A percentile compares a stretch with the other conserved stretches of the same genome.
These are phyloP conservation scores for Craterocephalus amniculus DNA, from an alignment of 2,797 vertebrate species.

Conservation along the genomic window DNA sequence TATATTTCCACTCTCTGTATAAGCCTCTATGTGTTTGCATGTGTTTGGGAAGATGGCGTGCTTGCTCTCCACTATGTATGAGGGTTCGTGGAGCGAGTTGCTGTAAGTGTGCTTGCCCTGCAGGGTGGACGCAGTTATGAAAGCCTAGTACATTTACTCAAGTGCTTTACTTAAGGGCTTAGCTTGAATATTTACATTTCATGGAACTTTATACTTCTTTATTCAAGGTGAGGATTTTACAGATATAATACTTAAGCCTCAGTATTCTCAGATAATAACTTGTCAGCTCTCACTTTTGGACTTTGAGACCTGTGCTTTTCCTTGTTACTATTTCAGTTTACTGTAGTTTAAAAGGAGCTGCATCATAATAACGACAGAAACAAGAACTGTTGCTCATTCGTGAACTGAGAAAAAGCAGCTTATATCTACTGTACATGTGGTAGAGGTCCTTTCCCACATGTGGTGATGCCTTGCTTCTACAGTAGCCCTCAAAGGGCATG, in stretches of 20 bases:
- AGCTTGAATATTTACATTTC: background rate
- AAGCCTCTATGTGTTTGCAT: slow-evolving; percentile 25
- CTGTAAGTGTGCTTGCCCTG: background rate
- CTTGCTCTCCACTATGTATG: background rate
- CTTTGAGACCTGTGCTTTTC: background rate
- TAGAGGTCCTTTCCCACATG: too few species aligned
- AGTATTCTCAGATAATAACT: background rate
- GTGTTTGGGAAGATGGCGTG: slow-evolving; percentile 1
- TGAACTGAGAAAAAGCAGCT: too few species aligned
- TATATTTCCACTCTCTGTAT: slow-evolving; percentile 52
- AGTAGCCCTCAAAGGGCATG: too few species aligned
- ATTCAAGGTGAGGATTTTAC: background rate
- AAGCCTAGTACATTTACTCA: background rate
- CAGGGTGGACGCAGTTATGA: background rate
- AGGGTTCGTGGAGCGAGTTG: background rate
- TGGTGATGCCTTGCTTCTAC: too few species aligned
- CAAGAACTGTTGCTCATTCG: too few species aligned
- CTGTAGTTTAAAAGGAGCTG: background rate
- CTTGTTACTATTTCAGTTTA: background rate
- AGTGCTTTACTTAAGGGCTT: background rate
- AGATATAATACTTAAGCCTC: background rate
- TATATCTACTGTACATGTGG: too few species aligned
- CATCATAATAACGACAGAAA: too few species aligned
- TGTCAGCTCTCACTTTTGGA: background rate
- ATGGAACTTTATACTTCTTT: background rate